Conservation (phyloP, 2,113 vertebrate species). For the Pangasianodon hypophthalmus region DNA sequence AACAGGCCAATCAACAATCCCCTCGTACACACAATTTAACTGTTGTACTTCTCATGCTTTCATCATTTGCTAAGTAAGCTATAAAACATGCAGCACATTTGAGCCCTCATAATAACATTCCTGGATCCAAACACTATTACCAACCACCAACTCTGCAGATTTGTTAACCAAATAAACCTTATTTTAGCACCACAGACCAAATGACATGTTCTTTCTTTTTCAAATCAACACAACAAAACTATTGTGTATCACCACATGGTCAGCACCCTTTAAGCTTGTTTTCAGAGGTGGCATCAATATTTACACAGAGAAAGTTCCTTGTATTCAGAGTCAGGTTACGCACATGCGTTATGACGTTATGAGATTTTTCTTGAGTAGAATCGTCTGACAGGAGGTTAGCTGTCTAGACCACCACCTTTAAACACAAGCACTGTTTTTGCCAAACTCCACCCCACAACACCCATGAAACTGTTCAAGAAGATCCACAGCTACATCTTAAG, state of each 20-base stretch:
- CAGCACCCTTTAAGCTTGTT: not conserved
- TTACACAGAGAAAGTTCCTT: not conserved
- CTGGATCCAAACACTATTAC: not conserved
- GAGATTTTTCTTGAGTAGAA: not conserved
- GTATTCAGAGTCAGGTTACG: not conserved
- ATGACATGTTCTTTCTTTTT: no score
- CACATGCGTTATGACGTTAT: not conserved
- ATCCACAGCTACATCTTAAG: not conserved
- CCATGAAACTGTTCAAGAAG: not conserved
- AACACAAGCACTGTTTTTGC: not conserved
- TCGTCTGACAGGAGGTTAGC: not conserved
- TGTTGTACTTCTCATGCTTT: not conserved
- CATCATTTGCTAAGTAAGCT: not conserved
- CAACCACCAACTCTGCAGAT: not conserved
- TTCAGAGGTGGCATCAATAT: not conserved
- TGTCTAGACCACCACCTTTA: not conserved
- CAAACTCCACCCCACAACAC: not conserved
- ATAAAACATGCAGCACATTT: not conserved
- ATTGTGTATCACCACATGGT: not conserved
- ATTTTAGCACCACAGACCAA: no score
- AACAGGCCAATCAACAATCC: not conserved
- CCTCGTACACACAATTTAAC: not conserved
- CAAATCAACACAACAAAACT: not conserved
- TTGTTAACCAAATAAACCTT: not conserved
- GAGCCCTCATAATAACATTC: not conserved